These are phyloP conservation scores for Syncerus caffer DNA, from an alignment of 2,797 vertebrate genomes.

Conservation along the genomic window DNA sequence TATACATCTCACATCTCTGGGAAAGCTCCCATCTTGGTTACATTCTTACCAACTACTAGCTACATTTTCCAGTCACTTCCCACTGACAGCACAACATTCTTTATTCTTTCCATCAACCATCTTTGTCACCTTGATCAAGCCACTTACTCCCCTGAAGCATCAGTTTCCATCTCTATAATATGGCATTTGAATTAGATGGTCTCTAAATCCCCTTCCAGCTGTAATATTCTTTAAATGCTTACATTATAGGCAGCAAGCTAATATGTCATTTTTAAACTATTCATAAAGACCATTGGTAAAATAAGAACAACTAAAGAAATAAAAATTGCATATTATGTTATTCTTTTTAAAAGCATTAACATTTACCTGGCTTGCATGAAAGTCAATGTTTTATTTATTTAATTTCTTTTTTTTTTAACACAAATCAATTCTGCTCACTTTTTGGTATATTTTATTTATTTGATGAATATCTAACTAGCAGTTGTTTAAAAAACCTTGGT, in stretches of 20 bases:
- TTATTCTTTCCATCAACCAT: background rate
- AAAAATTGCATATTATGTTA: background rate
- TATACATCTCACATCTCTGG: too few relatives aligned
- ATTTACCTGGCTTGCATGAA: background rate
- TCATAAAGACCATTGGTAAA: background rate
- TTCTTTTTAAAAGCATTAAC: background rate
- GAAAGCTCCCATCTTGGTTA: too few relatives aligned
- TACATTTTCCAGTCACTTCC: too few relatives aligned
- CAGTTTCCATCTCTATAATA: background rate
- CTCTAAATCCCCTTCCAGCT: background rate
- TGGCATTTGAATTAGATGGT: background rate
- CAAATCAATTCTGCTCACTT: background rate
- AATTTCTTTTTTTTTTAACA: background rate
- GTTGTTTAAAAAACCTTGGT: background rate
- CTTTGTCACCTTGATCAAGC: background rate
- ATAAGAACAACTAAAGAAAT: background rate
- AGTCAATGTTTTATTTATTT: background rate
- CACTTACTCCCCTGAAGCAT: background rate
- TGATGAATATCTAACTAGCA: background rate
- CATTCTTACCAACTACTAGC: too few relatives aligned
- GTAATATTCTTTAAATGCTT: background rate
- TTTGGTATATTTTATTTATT: background rate
- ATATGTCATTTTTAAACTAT: background rate
- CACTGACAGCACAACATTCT: background rate
- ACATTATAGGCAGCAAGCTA: background rate